Conservation (phyloP, 2,113 vertebrate species). For the Ceratotherium simum region DNA sequence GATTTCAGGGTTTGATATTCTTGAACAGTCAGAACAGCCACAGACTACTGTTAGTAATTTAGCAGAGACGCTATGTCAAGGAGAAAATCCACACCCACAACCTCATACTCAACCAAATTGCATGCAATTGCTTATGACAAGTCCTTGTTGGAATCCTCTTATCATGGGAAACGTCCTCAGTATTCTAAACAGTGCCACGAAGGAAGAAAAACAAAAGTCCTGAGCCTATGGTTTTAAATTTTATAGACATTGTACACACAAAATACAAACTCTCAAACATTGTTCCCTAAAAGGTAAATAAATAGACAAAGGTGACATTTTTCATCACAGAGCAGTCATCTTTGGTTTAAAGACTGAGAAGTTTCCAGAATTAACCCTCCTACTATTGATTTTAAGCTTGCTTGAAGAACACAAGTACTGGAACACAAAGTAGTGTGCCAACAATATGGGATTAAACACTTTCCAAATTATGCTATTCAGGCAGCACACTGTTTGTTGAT, state of each 20-base stretch:
- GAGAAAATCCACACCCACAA: conserved; percentile 58
- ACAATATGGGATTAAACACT: background rate
- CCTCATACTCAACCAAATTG: conserved; percentile 56
- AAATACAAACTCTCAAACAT: background rate
- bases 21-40: conserved; percentile 70
- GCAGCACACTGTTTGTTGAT: background rate
- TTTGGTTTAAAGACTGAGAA: background rate
- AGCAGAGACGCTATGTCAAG: conserved; percentile 79
- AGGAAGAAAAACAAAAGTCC: background rate
- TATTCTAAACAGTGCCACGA: conserved; percentile 13
- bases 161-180: conserved; percentile 55
- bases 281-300: conserved; percentile 42
- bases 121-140: conserved; percentile 74
- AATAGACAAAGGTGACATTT: conserved; percentile 16
- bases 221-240: background rate
- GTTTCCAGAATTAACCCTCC: background rate
- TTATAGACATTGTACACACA: background rate
- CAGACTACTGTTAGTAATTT: conserved; percentile 78
- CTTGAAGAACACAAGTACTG: background rate
- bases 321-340: background rate
- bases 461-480: background rate
- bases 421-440: conserved; percentile 12
- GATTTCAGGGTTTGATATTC: conserved; percentile 67
- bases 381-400: conserved; percentile 49
- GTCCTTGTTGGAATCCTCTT: conserved; percentile 79